phyloP scores from a whole-genome alignment of 2,888 invertebrate species.

The Dynastes grantii region DNA sequence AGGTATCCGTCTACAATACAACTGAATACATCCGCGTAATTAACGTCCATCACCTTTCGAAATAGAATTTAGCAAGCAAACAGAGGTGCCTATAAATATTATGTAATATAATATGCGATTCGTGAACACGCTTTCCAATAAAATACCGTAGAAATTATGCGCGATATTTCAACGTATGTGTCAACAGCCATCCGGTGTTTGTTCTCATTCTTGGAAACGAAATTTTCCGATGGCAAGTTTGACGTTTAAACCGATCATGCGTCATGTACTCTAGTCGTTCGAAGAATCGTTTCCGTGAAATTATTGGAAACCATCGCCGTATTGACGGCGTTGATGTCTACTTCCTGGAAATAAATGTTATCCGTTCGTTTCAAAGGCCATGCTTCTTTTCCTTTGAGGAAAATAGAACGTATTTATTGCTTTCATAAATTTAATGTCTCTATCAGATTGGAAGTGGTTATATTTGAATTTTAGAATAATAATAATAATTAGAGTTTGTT shows the following conservation, averaged over 20 bases:
- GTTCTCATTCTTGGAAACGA: not conserved
- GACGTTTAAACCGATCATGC: not conserved
- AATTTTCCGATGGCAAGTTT: slow-evolving; percentile 13
- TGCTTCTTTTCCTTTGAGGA: not conserved
- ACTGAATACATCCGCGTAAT: too few relatives aligned
- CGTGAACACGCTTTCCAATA: slow-evolving; percentile 17
- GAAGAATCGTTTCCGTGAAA: not conserved
- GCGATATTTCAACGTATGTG: not conserved
- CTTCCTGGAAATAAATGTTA: slow-evolving; percentile 15
- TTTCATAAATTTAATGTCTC: not conserved
- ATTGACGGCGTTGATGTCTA: not conserved
- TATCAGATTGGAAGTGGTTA: too few relatives aligned
- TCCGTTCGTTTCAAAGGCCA: not conserved
- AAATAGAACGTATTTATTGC: not conserved
- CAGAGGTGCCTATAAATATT: not conserved
- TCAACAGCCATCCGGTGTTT: not conserved
- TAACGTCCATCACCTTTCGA: too few relatives aligned
- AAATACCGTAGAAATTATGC: not conserved
- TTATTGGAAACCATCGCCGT: not conserved
- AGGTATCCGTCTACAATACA: too few relatives aligned
- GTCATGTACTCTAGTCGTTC: slow-evolving; percentile 1
- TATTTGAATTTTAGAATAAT: too few relatives aligned
- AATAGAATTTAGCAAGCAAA: not conserved
- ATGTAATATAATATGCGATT: not conserved
- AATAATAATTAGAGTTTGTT: too few relatives aligned